phyloP scores from a whole-genome alignment of 2,797 vertebrate genomes.

The Acanthopagrus latus region DNA sequence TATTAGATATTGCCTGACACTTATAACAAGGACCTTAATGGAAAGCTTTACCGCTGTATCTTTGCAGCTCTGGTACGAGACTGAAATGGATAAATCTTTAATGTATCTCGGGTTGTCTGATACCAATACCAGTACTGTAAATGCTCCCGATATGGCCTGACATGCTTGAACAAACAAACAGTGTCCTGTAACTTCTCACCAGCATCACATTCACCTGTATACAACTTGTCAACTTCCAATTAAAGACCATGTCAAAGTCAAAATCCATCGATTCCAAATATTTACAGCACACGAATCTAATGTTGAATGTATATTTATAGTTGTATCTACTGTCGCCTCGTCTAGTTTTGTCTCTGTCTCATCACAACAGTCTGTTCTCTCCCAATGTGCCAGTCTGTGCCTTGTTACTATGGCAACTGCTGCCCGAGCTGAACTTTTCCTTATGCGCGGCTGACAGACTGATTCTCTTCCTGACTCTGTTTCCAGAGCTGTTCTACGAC shows the following conservation, averaged over 20 bases:
- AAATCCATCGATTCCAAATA: no score
- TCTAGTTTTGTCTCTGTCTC: conserved; percentile 23
- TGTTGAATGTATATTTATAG: conserved; percentile 2
- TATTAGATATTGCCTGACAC: no score
- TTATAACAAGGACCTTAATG: no score
- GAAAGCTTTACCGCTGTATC: no score
- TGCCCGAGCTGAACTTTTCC: conserved; percentile 34
- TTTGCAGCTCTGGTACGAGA: not conserved
- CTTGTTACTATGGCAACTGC: conserved; percentile 63
- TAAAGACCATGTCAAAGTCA: no score
- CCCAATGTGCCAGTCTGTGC: conserved; percentile 27
- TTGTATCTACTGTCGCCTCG: conserved; percentile 1
- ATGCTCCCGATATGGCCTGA: no score
- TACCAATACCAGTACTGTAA: no score
- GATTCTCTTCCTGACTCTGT: conserved; percentile 12
- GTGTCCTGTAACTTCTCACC: no score
- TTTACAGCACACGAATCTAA: not conserved
- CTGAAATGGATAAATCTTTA: not conserved
- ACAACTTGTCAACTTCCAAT: no score
- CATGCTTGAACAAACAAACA: no score
- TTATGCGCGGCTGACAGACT: conserved; percentile 11
- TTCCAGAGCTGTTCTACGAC: conserved; percentile 24
- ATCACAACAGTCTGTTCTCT: conserved; percentile 28
- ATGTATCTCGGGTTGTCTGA: no score
- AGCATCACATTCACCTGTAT: no score